Base-by-base conservation (phyloP, 2,797 vertebrate genomes). In the Pagetopsis macropterus region DNA sequence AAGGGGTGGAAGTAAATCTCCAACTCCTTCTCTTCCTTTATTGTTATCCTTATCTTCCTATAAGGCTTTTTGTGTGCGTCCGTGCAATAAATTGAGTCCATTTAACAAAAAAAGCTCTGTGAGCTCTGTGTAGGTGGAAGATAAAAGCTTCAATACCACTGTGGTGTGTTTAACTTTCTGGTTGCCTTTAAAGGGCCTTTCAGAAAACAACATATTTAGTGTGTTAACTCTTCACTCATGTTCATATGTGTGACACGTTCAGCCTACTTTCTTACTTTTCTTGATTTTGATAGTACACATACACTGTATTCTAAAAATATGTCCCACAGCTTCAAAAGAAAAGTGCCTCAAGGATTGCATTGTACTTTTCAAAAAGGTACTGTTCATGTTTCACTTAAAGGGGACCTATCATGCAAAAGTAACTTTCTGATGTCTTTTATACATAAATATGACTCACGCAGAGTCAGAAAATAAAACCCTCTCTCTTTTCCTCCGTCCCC, bases 81-180 rank as follows among this genome's bases (percentile, higher is more conserved):
- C 58, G 2, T 75, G 33, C 50, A 49, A 57, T 65, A 46, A 65
- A 66, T 51, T 76, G 83, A 23, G 13, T 70, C 50, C 50, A 67
- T 78, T 78, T 68, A 57, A 84, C 43, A 58, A 56, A 9, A 37
- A 9, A 6, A 60, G 58, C 67, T 78, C 21, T 66, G 19, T 85
- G 59, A 78, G 75, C 68, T 83, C 89, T 88, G 88, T 92, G 80
- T 89, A 27, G 56, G 56, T 61, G 40, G 54, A 43, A 70, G 72
- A 90, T 86, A 75, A 87, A 87, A 84, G 86, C 76, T 51, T 51
- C 49, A 81, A 76, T 72, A 70, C 69, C 55, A 81, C 73, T 50
- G 52, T 51, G 61, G 70, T 65, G 61, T 76, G 52, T 84, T 84
- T 81, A 57, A 60, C 72, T 69, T 81, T 78, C 27, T 72, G 48